Base-by-base conservation (phyloP, 2,113 vertebrate species). In the Callionymus lyra region DNA sequence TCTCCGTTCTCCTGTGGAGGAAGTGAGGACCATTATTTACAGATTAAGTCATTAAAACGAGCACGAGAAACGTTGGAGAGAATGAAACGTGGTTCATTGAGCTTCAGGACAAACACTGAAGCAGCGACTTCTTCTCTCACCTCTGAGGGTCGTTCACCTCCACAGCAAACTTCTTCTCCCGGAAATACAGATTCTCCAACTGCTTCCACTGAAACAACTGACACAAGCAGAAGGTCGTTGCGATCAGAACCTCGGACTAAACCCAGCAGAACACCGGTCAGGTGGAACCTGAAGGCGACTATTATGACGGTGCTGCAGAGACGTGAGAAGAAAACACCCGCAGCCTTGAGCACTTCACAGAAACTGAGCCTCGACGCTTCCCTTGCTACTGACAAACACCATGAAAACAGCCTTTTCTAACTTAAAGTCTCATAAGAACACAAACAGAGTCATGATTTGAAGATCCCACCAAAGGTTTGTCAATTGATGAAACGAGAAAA, bases 201-300 rank as follows among this genome's bases (percentile, higher is more conserved):
- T 97, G 93, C 53, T 97, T 97, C 94, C 94, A 98, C 65, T 92
- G 91, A 82, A 93, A 99, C 70, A 97, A 77, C 95, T 97, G 73
- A 2, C 54, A 41, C 68, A 39, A 57, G 35, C n/a, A 61, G 47
- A 55, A 18, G 59, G 34, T 43, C 36, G 31, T 36, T 41, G 5
- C 11, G 12, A 6, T n/a, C 5, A 39, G 12, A 12, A 17, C 17
- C 9, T 39, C 5, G 9, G 15, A 15, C 38, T 11, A 39, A 4
- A 39, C 10, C 37, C 6, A 16, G 10, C 14, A 6, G 15, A 6
- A 35, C 11, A 27, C 21, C 4, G 21, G n/a, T n/a, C n/a, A n/a
- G n/a, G n/a, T n/a, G n/a, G n/a, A n/a, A n/a, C n/a, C n/a, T n/a
- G n/a, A n/a, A n/a, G n/a, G n/a, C n/a, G 8, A 27, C 21, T 27